Percentiles rank a stretch among this genome's conserved stretches.
These are phyloP conservation scores for Rhagium mordax DNA, from an alignment of 2,888 invertebrate species.

Conservation along the genomic window DNA sequence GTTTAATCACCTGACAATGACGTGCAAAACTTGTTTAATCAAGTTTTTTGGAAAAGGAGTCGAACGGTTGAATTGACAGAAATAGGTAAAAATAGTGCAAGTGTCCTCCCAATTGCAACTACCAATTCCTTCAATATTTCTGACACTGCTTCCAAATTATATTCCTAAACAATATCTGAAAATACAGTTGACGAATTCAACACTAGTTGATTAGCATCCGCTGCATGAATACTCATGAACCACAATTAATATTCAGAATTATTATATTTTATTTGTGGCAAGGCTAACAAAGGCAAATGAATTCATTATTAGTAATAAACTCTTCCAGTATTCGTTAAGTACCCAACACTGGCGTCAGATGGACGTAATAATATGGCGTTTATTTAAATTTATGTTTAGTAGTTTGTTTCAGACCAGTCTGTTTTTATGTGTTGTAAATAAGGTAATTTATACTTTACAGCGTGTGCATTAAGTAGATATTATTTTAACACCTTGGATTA, in stretches of 20 bases:
- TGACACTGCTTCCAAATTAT: too few species aligned
- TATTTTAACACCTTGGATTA: slow-evolving; percentile 27
- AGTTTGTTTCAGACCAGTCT: slow-evolving; percentile 5
- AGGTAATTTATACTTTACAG: slow-evolving; percentile 17
- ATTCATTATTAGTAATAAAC: neutral
- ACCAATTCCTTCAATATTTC: too few species aligned
- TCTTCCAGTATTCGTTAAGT: neutral
- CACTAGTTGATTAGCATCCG: too few species aligned
- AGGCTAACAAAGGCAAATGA: neutral
- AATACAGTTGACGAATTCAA: too few species aligned
- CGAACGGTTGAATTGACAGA: too few species aligned
- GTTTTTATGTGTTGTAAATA: slow-evolving; percentile 21
- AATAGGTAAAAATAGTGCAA: too few species aligned
- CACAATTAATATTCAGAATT: neutral
- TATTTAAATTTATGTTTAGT: slow-evolving; percentile 24
- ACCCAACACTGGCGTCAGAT: neutral
- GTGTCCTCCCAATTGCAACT: too few species aligned
- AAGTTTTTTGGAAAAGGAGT: too few species aligned
- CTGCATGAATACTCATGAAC: neutral
- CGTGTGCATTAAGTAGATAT: slow-evolving; percentile 15
- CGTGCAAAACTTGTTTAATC: too few species aligned
- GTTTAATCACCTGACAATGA: too few species aligned
- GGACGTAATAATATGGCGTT: neutral
- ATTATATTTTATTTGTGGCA: neutral
- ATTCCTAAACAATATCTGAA: too few species aligned